Conservation (phyloP, 2,113 vertebrate species). For the Hippocampus comes region DNA sequence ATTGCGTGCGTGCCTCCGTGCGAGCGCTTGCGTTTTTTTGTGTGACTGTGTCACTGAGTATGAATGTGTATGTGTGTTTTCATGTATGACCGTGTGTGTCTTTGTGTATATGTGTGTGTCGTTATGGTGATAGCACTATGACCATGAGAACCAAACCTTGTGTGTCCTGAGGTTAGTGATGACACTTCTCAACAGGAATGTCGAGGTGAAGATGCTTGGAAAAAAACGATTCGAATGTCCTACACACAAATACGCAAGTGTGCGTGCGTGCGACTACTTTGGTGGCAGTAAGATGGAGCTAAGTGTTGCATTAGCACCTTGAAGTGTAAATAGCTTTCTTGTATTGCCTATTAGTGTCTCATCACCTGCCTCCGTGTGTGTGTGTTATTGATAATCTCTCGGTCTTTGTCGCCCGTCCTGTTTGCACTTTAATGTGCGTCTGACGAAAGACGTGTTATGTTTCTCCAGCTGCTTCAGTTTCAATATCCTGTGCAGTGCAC, state of each 20-base stretch:
- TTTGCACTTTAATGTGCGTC: slow-evolving; percentile 58
- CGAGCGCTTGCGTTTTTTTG: too few relatives aligned
- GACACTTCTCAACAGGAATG: neutral
- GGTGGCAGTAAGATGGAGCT: slow-evolving; percentile 55
- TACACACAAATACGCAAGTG: neutral
- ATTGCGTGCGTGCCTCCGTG: too few relatives aligned
- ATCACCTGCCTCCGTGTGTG: slow-evolving; percentile 42
- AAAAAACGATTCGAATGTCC: neutral
- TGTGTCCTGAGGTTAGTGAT: neutral
- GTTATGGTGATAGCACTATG: too few relatives aligned
- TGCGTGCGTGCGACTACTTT: neutral
- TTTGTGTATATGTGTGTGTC: neutral
- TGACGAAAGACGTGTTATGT: slow-evolving; percentile 61
- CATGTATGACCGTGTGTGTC: slow-evolving; percentile 29
- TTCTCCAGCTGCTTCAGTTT: slow-evolving; percentile 46
- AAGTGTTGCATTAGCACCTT: slow-evolving; percentile 70
- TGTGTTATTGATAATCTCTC: slow-evolving; percentile 48
- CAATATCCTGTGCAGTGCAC: slow-evolving; percentile 55
- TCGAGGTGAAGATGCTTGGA: neutral
- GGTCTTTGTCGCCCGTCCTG: slow-evolving; percentile 14
- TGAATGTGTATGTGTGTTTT: too few relatives aligned
- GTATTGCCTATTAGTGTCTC: slow-evolving; percentile 58
- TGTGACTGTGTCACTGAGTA: too few relatives aligned
- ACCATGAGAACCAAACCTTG: too few relatives aligned
- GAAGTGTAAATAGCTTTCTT: slow-evolving; percentile 66